Evolutionary conservation across 2,113 vertebrate genomes (phyloP).

Genomic region (Anguilla rostrata): DNA sequence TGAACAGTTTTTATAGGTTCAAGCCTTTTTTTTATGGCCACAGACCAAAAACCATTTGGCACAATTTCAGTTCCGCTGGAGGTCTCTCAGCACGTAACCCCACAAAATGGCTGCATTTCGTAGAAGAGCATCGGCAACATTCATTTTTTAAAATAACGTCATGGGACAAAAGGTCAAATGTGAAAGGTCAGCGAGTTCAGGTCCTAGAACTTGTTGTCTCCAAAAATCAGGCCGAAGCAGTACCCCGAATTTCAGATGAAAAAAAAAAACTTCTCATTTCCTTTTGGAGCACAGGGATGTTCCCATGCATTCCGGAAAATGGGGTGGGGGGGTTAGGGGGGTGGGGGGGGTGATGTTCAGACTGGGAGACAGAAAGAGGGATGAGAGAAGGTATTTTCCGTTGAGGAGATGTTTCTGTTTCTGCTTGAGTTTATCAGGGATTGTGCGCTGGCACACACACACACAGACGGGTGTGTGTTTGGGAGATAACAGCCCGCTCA

Average conservation of each 20-base stretch:
- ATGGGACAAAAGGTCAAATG: slow-evolving; percentile 45
- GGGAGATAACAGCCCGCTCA: slow-evolving; percentile 57
- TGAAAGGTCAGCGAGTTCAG: slow-evolving; percentile 56
- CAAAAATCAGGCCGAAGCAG: slow-evolving; percentile 46
- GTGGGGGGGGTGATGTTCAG: slow-evolving; percentile 49
- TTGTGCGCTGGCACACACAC: slow-evolving; percentile 57
- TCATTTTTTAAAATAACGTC: too few species aligned
- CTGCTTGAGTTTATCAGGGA: slow-evolving; percentile 65
- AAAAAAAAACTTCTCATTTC: slow-evolving; percentile 15
- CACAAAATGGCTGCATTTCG: too few species aligned
- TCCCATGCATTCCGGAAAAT: slow-evolving; percentile 44
- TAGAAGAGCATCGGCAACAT: too few species aligned
- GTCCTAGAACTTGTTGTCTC: slow-evolving; percentile 48
- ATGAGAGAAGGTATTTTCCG: too few species aligned
- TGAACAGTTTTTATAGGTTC: too few species aligned
- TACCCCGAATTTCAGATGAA: not conserved
- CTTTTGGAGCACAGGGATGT: slow-evolving; percentile 44
- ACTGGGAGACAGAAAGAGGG: slow-evolving; percentile 16
- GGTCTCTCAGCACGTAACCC: slow-evolving; percentile 21
- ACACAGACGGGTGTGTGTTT: slow-evolving; percentile 48
- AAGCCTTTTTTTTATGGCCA: too few species aligned
- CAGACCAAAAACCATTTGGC: too few species aligned
- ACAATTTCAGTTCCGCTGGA: too few species aligned
- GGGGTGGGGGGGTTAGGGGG: slow-evolving; percentile 16
- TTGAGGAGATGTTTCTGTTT: slow-evolving; percentile 49